These are phyloP conservation scores for Todiramphus chloris DNA, from an alignment of 2,113 vertebrate species.

Conservation along the genomic window DNA sequence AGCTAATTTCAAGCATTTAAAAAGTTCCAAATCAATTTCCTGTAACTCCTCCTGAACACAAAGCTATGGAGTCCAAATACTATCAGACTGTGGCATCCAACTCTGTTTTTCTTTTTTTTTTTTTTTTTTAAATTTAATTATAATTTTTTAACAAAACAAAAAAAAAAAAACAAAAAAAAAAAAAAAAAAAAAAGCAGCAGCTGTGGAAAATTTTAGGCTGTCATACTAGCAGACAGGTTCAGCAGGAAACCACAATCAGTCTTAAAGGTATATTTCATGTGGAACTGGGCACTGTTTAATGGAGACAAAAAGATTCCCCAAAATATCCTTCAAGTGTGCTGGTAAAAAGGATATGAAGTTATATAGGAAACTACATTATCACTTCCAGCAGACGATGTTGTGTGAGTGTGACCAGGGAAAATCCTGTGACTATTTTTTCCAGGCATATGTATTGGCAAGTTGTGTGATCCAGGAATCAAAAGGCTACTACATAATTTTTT, in stretches of 20 bases:
- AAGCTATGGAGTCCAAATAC: not conserved
- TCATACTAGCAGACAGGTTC: not conserved
- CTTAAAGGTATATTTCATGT: not conserved
- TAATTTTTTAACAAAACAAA: too few relatives aligned
- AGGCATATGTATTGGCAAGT: not conserved
- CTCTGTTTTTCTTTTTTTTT: not conserved
- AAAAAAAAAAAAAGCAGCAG: not conserved
- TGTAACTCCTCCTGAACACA: not conserved
- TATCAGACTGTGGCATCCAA: not conserved
- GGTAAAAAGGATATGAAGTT: not conserved
- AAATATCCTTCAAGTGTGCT: not conserved
- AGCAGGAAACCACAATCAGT: not conserved
- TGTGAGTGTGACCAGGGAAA: not conserved
- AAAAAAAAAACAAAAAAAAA: not conserved
- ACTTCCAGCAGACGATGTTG: not conserved
- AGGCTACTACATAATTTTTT: not conserved
- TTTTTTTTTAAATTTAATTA: too few relatives aligned
- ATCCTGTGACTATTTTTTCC: not conserved
- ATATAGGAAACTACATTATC: not conserved
- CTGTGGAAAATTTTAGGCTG: not conserved
- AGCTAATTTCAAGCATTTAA: constrained; percentile 14
- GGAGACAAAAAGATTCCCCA: not conserved
- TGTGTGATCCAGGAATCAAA: not conserved
- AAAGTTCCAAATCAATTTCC: not conserved
- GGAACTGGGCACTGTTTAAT: not conserved